phyloP scores from a whole-genome alignment of 2,797 vertebrate species.

The Amniataba percoides region DNA sequence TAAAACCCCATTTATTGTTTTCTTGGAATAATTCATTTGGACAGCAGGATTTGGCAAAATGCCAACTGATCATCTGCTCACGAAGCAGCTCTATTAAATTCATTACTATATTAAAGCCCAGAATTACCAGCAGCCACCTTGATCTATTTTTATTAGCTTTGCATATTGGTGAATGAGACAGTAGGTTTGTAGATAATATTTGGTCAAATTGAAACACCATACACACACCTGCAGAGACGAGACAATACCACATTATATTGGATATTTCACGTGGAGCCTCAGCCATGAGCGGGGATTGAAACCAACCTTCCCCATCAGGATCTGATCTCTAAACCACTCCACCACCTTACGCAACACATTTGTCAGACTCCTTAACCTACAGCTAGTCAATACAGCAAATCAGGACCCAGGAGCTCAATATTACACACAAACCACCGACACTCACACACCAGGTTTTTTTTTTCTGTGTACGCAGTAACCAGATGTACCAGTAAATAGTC shows the following conservation, averaged over 20 bases:
- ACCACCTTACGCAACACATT: background rate
- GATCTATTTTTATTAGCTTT: background rate
- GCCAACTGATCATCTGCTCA: background rate
- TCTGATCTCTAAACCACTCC: background rate
- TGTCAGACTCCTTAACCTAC: constrained; percentile 23
- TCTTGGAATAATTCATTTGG: background rate
- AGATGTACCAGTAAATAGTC: constrained; percentile 73
- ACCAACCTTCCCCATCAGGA: constrained; percentile 6
- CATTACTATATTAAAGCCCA: background rate
- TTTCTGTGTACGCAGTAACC: constrained; percentile 57
- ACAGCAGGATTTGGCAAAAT: background rate
- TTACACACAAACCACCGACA: constrained; percentile 31
- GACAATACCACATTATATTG: background rate
- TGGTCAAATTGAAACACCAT: background rate
- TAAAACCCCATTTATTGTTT: no score
- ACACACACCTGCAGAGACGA: background rate
- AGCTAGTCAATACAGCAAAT: constrained; percentile 48
- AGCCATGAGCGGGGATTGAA: background rate
- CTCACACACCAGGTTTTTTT: constrained; percentile 14
- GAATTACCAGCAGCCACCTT: background rate
- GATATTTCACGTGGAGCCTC: background rate
- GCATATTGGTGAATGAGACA: background rate
- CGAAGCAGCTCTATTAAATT: background rate
- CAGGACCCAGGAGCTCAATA: constrained; percentile 59
- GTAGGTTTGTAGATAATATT: background rate